Evolutionary conservation across 1,140 invertebrate genomes (phyloP), one percentile per base, ranked within the genome.

Genomic region (Microplitis demolitor): DNA sequence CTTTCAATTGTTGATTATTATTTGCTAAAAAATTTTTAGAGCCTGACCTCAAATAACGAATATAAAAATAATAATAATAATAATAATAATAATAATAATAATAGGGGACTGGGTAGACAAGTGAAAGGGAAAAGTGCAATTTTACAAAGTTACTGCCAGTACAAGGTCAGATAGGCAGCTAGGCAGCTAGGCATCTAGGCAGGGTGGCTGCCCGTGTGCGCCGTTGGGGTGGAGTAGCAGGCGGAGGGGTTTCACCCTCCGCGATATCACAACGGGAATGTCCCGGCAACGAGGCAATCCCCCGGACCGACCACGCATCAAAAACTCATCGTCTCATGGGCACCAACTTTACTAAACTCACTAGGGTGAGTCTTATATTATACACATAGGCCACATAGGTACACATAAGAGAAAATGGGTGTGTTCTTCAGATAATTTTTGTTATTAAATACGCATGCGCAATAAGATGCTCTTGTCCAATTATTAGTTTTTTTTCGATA

Each of bases 121-220:
- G 61, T 16, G n/a, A 45, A 68, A 60, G 54, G 76, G 75, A 62
- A 62, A 76, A 73, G 79, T 77, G 56, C 77, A 71, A 76, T 78
- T 78, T 74, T 76, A 69, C 74, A 76, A 76, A 78, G 78, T 75
- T 78, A 77, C 72, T 76, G 78, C 76, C 77, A 77, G 71, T 76
- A 77, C 71, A 77, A 82, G 77, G 78, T 77, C 81, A 76, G 67
- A 78, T 78, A 70, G 78, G 76, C 0, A 24, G 24, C 24, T 24
- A 24, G 24, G 24, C 24, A 24, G 24, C 24, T 24, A 24, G 24
- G 24, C 24, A 24, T 0, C 24, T 24, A 24, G 24, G 24, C 80
- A 84, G 83, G 79, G 83, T 84, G 81, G 83, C 83, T 72, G 78
- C 83, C 69, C 82, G 83, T 78, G 82, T 83, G 77, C 80, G 80